Evolutionary conservation across 1,140 invertebrate genomes (phyloP), one percentile per base, ranked within the genome.

Genomic region (Hylyphantes graminicola): DNA sequence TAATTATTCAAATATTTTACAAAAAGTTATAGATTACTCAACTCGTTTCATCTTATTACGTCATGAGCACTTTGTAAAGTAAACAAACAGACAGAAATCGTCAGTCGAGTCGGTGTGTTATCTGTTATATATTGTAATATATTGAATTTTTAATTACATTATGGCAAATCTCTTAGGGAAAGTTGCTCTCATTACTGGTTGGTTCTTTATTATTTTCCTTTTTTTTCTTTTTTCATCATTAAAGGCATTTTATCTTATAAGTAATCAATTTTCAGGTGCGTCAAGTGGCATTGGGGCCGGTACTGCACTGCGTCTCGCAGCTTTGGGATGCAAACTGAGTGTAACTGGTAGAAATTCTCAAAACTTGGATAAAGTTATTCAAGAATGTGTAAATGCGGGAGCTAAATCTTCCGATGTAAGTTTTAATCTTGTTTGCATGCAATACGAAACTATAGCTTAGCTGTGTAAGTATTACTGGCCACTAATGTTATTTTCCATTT

Each of bases 211-310:
- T 7, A 63, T 63, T 63, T 63, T 64, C n/a, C 21, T 15, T 11
- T 4, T 59, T 59, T 59, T 12, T 13, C 2, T 59, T 59, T 4
- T n/a, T 59, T 59, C n/a, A n/a, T n/a, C n/a, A n/a, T n/a, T n/a
- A n/a, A 59, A 59, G n/a, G 57, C n/a, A 59, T 13, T 65, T 48
- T 7, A 8, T 21, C 12, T 21, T 65, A 65, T 10, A 5, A 6
- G 2, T 9, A 12, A 19, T 65, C 19, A 9, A 65, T 65, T 17
- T n/a, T 54, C 77, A 92, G 95, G 95, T 73, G 95, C 95, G 1
- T 95, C 94, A 89, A 96, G 95, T 54, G 96, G 96, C 2, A 96
- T 97, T 86, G 96, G 95, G 74, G 93, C 93, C 61, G 94, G 93
- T n/a, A 94, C 94, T 19, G 95, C 95, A 2, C 83, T 94, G 63